A percentile compares a stretch with the other conserved stretches of the same genome.
Conservation (phyloP, 1,140 invertebrate genomes). For the Pseudomyrmex concolor region DNA sequence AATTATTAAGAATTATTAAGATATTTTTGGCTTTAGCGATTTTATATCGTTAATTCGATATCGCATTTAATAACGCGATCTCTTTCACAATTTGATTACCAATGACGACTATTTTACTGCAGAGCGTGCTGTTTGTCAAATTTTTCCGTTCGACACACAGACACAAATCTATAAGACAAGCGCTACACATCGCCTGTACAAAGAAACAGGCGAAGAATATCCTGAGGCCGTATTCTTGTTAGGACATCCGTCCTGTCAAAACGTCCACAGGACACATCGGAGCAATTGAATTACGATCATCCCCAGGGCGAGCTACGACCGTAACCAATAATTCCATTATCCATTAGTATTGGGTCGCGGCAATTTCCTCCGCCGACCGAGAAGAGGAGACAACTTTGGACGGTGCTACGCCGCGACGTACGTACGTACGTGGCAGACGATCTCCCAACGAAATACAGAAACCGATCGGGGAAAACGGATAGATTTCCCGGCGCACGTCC, state of each 20-base stretch:
- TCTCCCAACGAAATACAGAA: conserved; percentile 61
- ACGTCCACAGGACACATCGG: conserved; percentile 85
- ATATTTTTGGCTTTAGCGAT: too few species aligned
- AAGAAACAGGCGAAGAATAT: conserved; percentile 61
- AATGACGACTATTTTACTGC: too few species aligned
- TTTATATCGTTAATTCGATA: too few species aligned
- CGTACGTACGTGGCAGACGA: conserved; percentile 55
- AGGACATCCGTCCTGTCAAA: conserved; percentile 85
- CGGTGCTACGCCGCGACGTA: conserved; percentile 44
- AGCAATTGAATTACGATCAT: conserved; percentile 85
- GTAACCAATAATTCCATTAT: conserved; percentile 86
- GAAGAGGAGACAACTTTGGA: conserved; percentile 49
- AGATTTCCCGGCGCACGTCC: conserved; percentile 64
- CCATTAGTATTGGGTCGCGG: conserved; percentile 85
- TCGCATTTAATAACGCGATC: too few species aligned
- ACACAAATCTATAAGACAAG: conserved; percentile 2
- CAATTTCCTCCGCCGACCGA: conserved; percentile 80
- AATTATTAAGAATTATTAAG: too few species aligned
- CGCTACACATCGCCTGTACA: conserved; percentile 7
- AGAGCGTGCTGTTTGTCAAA: too few species aligned
- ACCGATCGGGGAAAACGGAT: conserved; percentile 63
- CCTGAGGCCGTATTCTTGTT: conserved; percentile 84
- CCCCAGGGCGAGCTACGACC: conserved; percentile 82
- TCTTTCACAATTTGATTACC: too few species aligned
- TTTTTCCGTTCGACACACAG: conserved; percentile 34